phyloP scores from a whole-genome alignment of 2,113 vertebrate genomes.

The Illadopsis cleaveri region DNA sequence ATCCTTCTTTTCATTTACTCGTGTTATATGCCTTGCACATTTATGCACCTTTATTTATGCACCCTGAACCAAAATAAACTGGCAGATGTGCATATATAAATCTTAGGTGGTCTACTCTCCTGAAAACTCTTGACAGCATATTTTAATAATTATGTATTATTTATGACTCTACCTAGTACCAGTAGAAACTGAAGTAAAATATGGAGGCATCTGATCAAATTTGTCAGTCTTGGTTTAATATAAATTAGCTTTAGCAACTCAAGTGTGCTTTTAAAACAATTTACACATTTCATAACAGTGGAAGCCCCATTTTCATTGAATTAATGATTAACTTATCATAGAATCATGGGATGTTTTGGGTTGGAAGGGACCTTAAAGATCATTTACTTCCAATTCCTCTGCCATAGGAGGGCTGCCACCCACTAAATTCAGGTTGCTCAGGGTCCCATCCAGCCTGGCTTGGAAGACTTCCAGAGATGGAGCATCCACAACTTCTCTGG shows the following conservation, averaged over 20 bases:
- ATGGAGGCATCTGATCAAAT: not conserved
- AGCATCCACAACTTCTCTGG: not conserved
- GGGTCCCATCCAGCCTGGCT: not conserved
- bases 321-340: not conserved
- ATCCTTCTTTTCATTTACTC: not conserved
- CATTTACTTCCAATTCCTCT: not conserved
- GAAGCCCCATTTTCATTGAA: not conserved
- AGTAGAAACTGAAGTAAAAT: not conserved
- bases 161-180: not conserved
- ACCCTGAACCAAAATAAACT: not conserved
- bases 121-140: not conserved
- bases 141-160: slow-evolving; percentile 33
- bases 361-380: not conserved
- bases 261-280: not conserved
- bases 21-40: not conserved
- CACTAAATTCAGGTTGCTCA: not conserved
- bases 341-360: not conserved
- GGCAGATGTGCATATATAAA: not conserved
- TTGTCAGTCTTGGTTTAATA: not conserved
- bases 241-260: not conserved
- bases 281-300: not conserved
- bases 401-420: not conserved
- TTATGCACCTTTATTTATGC: not conserved
- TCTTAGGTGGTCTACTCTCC: not conserved
- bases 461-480: not conserved